Base-by-base conservation (phyloP, 2,113 vertebrate genomes). In the Ptyas mucosa region DNA sequence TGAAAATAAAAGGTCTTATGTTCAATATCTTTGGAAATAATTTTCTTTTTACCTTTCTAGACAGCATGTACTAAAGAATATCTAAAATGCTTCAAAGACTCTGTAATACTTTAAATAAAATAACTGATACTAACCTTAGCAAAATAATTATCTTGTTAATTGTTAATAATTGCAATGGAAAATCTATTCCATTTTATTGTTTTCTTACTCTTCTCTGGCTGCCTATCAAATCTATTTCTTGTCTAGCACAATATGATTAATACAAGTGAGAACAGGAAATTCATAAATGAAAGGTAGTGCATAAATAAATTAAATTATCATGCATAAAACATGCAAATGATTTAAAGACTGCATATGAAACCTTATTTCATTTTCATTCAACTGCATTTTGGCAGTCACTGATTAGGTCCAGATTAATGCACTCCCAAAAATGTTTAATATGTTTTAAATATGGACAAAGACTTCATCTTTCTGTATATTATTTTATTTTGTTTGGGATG, bases 281-380 rank as follows among this genome's bases (percentile, higher is more conserved):
- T 96, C 96, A 97, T 98, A 97, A 97, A 97, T 97, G 97, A 97
- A 97, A 98, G 96, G 96, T 97, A 98, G 97, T 97, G 96, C 97
- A 97, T 97, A 97, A 97, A 97, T 96, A 97, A 98, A 98, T 98
- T 97, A 96, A 97, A 96, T 98, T 97, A 97, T 96, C 97, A 98
- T 98, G 98, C 97, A 97, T 97, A 96, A 98, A 97, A 97, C 98
- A 98, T 98, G 98, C 96, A 98, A 98, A 98, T 98, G 98, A 97
- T 95, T 97, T 97, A 96, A 97, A 96, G 94, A 95, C 97, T 97
- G 97, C 97, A 96, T 97, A 98, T 97, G 97, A 98, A 98, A 98
- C 96, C 95, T 96, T 97, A 95, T 94, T 97, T 97, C 96, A 96
- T 96, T 96, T 97, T 97, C 96, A 98, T 97, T 97, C 97, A 97